Evolutionary conservation across 2,888 invertebrate genomes (phyloP).

Genomic region (Dicycla oo): DNA sequence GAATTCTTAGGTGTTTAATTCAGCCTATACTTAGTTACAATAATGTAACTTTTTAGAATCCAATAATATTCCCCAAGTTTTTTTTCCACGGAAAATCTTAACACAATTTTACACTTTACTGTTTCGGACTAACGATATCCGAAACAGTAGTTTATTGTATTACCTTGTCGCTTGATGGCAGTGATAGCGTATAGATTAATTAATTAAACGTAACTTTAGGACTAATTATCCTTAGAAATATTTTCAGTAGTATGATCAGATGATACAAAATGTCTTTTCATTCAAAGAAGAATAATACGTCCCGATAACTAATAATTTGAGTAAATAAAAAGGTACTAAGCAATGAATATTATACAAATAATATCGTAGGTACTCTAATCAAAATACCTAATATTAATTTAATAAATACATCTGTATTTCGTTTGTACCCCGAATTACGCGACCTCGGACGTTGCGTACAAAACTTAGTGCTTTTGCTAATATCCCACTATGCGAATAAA

Average conservation of each 20-base stretch:
- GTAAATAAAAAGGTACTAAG: constrained; percentile 12
- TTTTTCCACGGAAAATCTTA: neutral
- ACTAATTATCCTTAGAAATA: neutral
- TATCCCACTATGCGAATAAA: constrained; percentile 11
- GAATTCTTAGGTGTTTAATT: neutral
- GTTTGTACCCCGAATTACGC: neutral
- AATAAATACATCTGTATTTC: constrained; percentile 15
- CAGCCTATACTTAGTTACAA: neutral
- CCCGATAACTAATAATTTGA: neutral
- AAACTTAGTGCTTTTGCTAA: constrained; percentile 2
- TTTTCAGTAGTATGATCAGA: neutral
- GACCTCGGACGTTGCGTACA: constrained; percentile 2
- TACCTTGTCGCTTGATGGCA: constrained; percentile 5
- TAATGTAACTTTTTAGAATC: neutral
- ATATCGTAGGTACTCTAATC: constrained; percentile 11
- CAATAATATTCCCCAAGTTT: neutral
- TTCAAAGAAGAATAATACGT: neutral
- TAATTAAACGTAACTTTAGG: neutral
- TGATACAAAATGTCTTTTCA: constrained; percentile 1
- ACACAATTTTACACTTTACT: neutral
- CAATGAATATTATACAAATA: constrained; percentile 4
- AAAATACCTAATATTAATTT: constrained; percentile 5
- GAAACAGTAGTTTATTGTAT: constrained; percentile 3
- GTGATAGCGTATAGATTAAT: neutral
- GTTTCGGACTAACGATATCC: neutral